Percentiles rank a stretch among this genome's conserved stretches.
phyloP scores from a whole-genome alignment of 1,140 invertebrate species.

The Kradibia gibbosae region DNA sequence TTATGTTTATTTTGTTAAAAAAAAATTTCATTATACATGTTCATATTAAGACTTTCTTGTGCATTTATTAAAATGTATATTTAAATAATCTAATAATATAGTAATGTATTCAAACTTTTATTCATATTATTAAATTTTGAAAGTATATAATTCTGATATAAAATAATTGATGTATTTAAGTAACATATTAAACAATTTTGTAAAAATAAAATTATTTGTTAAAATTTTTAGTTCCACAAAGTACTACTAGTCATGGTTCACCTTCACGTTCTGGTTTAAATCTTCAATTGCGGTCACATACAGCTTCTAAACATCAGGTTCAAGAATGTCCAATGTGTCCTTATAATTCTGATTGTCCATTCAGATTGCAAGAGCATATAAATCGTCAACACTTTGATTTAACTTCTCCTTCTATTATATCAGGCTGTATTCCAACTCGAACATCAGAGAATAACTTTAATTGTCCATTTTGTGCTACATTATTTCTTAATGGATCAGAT shows the following conservation, averaged over 20 bases:
- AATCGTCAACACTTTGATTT: constrained; percentile 89
- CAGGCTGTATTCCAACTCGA: constrained; percentile 67
- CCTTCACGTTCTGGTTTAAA: constrained; percentile 75
- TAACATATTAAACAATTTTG: neutral
- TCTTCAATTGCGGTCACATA: constrained; percentile 69
- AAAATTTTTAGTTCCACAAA: constrained; percentile 44
- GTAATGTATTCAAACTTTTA: neutral
- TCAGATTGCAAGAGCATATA: constrained; percentile 86
- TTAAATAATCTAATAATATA: neutral
- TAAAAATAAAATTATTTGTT: neutral
- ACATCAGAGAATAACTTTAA: constrained; percentile 71
- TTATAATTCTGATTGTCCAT: constrained; percentile 82
- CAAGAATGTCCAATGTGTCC: constrained; percentile 85
- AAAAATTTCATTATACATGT: too few species aligned
- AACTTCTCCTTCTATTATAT: constrained; percentile 80
- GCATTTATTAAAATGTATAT: too few species aligned
- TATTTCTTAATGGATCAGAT: constrained; percentile 82
- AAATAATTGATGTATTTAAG: neutral
- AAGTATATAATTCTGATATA: neutral
- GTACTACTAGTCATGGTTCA: constrained; percentile 70
- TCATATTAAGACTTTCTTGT: too few species aligned
- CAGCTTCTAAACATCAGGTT: constrained; percentile 66
- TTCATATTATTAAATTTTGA: neutral
- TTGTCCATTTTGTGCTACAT: constrained; percentile 83
- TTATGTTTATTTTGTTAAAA: too few species aligned